A percentile compares a stretch with the other conserved stretches of the same genome.
Evolutionary conservation across 2,797 vertebrate genomes (phyloP).

Genomic region (Periophthalmus magnuspinnatus): DNA sequence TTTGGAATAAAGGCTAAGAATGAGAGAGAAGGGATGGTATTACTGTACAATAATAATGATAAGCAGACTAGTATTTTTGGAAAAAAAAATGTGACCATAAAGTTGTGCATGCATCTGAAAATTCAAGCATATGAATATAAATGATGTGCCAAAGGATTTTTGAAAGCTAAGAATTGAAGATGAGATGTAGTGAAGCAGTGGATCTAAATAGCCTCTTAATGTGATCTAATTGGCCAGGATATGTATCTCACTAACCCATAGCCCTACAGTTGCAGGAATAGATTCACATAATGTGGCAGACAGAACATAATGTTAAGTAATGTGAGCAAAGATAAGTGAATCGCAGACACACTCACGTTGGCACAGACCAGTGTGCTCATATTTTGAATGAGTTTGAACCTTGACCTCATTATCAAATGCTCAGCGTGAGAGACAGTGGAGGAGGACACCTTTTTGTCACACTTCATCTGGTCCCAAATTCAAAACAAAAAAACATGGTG

Average conservation of each 20-base stretch:
- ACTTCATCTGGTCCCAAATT: conserved; percentile 48
- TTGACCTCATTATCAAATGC: conserved; percentile 33
- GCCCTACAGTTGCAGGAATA: background rate
- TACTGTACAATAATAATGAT: background rate
- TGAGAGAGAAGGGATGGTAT: conserved; percentile 34
- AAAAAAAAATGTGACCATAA: too few species aligned
- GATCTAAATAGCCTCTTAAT: too few species aligned
- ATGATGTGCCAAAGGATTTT: too few species aligned
- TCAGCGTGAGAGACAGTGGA: conserved; percentile 35
- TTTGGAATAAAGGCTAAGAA: conserved; percentile 39
- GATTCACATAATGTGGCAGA: background rate
- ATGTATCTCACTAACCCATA: background rate
- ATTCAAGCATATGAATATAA: too few species aligned
- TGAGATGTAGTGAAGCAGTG: too few species aligned
- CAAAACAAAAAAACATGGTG: conserved; percentile 57
- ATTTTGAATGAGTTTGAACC: conserved; percentile 31
- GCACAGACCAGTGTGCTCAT: conserved; percentile 20
- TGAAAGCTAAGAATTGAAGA: too few species aligned
- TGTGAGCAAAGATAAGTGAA: background rate
- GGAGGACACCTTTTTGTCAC: conserved; percentile 38
- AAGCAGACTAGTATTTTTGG: too few species aligned
- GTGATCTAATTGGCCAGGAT: too few species aligned
- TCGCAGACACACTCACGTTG: conserved; percentile 2
- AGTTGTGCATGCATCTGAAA: too few species aligned
- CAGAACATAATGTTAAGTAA: background rate